Percentiles rank a stretch among this genome's conserved stretches.
phyloP scores from a whole-genome alignment of 1,140 invertebrate genomes.

The Rhagoletis zephyria region DNA sequence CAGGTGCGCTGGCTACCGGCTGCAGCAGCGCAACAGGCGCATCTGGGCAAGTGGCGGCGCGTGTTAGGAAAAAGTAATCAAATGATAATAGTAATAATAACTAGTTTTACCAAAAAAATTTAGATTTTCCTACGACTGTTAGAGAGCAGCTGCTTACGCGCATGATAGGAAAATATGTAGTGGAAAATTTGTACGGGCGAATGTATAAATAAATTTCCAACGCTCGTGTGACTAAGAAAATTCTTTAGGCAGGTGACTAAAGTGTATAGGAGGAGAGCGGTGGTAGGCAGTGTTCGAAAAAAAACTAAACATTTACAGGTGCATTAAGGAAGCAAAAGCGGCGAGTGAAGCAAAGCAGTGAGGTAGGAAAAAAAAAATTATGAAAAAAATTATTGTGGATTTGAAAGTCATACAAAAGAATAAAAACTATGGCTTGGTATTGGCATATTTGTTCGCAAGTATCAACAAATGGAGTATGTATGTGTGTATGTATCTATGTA shows the following conservation, averaged over 20 bases:
- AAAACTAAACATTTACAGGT: conserved; percentile 31
- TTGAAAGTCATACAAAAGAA: neutral
- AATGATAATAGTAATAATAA: neutral
- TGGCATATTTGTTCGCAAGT: too few relatives aligned
- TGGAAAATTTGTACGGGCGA: neutral
- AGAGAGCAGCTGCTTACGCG: neutral
- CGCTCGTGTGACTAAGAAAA: neutral
- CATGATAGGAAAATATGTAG: neutral
- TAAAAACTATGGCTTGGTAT: too few relatives aligned
- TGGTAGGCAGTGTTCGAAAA: neutral
- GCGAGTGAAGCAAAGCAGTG: neutral
- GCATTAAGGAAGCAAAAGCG: neutral
- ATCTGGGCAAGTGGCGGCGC: neutral
- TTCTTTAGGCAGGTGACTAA: conserved; percentile 7
- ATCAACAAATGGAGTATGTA: too few relatives aligned
- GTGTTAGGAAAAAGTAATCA: neutral
- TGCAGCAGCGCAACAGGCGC: neutral
- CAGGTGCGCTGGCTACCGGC: neutral
- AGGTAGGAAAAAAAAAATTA: neutral
- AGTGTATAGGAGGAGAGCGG: neutral
- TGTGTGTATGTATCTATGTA: too few relatives aligned
- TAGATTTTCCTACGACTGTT: neutral
- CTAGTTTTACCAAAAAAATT: neutral
- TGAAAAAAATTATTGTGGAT: neutral
- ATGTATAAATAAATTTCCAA: neutral